These are phyloP conservation scores for Choristoneura rosaceana DNA, from an alignment of 2,888 invertebrate genomes.

Conservation along the genomic window DNA sequence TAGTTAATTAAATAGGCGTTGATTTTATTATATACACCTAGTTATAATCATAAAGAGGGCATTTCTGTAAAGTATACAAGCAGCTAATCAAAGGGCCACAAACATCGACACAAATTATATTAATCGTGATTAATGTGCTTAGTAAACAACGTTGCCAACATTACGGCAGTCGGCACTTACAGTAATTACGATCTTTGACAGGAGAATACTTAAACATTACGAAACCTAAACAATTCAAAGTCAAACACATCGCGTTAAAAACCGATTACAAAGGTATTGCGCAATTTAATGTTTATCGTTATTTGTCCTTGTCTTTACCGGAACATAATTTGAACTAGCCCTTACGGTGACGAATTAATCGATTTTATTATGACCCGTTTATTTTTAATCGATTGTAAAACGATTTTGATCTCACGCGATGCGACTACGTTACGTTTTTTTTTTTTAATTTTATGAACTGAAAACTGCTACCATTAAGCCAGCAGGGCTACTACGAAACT, in stretches of 20 bases:
- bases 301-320: neutral
- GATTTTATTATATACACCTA: neutral
- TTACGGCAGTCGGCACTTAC: neutral
- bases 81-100: no score
- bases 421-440: conserved; percentile 11
- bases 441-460: no score
- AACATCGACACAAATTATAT: neutral
- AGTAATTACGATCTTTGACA: conserved; percentile 1
- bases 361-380: conserved; percentile 15
- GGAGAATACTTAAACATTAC: conserved; percentile 3
- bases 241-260: conserved; percentile 14
- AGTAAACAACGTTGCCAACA: neutral
- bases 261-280: conserved; percentile 17
- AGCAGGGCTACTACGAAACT: no score
- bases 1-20: neutral
- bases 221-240: conserved; percentile 17
- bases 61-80: no score
- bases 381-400: conserved; percentile 20
- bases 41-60: no score
- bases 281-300: conserved; percentile 8
- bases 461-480: no score
- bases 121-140: neutral
- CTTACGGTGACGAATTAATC: conserved; percentile 27
- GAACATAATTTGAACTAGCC: conserved; percentile 20
- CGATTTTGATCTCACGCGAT: conserved; percentile 27